phyloP scores from a whole-genome alignment of 53 echinoderm and acorn worm species.

The Henricia sp. region DNA sequence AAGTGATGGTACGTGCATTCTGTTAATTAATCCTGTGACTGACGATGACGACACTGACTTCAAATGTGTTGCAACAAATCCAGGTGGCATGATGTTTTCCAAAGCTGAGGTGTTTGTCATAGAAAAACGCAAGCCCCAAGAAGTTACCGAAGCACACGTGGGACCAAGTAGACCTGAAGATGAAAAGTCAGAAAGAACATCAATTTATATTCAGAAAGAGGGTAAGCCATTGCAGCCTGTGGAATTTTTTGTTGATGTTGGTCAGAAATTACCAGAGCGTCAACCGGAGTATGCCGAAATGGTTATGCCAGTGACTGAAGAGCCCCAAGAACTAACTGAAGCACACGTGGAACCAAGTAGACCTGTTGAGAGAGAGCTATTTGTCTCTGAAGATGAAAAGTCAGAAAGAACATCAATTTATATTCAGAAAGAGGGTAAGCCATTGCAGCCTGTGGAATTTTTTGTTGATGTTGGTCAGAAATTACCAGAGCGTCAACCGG shows the following conservation, averaged over 20 bases:
- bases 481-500: too few relatives aligned
- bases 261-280: neutral
- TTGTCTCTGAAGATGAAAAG: too few relatives aligned
- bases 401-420: too few relatives aligned
- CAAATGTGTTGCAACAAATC: slow-evolving; percentile 85
- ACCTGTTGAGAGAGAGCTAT: too few relatives aligned
- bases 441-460: too few relatives aligned
- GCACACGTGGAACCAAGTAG: too few relatives aligned
- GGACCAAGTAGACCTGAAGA: slow-evolving; percentile 15
- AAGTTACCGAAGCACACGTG: slow-evolving; percentile 67
- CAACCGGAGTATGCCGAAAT: slow-evolving; percentile 61
- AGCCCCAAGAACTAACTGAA: slow-evolving; percentile 14
- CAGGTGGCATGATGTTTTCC: slow-evolving; percentile 79
- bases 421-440: too few relatives aligned
- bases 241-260: slow-evolving; percentile 73
- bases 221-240: slow-evolving; percentile 72
- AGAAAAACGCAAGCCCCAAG: slow-evolving; percentile 24
- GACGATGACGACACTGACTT: slow-evolving; percentile 93
- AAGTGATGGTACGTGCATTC: slow-evolving; percentile 79
- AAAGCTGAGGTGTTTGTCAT: slow-evolving; percentile 83
- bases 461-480: too few relatives aligned
- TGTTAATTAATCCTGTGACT: slow-evolving; percentile 82
- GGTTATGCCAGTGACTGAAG: slow-evolving; percentile 13
- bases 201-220: slow-evolving; percentile 71
- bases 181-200: slow-evolving; percentile 54